phyloP scores from a whole-genome alignment of 2,888 invertebrate genomes.

The Drosophila diplacantha region DNA sequence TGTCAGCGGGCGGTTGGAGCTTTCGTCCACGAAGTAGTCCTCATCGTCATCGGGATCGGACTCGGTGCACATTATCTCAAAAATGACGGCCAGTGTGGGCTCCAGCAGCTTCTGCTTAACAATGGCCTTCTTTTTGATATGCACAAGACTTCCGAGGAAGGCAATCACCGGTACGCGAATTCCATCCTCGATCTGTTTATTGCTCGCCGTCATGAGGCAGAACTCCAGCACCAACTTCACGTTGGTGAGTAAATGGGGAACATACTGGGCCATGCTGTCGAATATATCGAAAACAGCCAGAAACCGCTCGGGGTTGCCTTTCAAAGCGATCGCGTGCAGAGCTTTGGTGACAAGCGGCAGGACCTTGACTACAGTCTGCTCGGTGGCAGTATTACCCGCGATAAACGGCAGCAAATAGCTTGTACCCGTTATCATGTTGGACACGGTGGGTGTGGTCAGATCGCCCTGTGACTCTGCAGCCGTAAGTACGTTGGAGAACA shows the following conservation, averaged over 20 bases:
- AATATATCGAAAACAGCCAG: constrained; percentile 75
- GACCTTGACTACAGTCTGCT: constrained; percentile 80
- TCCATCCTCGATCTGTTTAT: constrained; percentile 80
- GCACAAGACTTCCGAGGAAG: constrained; percentile 83
- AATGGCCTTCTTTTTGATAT: constrained; percentile 84
- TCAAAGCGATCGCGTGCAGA: constrained; percentile 80
- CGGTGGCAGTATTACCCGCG: constrained; percentile 80
- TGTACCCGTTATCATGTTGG: constrained; percentile 80
- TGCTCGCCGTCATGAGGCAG: constrained; percentile 82
- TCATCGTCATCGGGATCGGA: constrained; percentile 79
- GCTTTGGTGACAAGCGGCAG: constrained; percentile 83
- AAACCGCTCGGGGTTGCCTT: constrained; percentile 79
- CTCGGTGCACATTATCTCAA: constrained; percentile 83
- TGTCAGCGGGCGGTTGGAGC: constrained; percentile 82
- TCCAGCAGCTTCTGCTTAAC: constrained; percentile 85
- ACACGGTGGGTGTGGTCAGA: constrained; percentile 76
- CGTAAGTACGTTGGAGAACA: constrained; percentile 77
- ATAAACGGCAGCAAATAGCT: constrained; percentile 83
- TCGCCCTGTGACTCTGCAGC: constrained; percentile 74
- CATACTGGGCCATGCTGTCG: constrained; percentile 76
- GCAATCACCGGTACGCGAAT: constrained; percentile 84
- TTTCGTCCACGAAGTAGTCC: constrained; percentile 83
- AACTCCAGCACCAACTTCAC: constrained; percentile 82
- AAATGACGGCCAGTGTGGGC: constrained; percentile 83
- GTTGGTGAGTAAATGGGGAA: constrained; percentile 79